Percentiles rank a stretch among this genome's conserved stretches.
Evolutionary conservation across 2,888 invertebrate species (phyloP).

Genomic region (Zootermopsis nevadensis): DNA sequence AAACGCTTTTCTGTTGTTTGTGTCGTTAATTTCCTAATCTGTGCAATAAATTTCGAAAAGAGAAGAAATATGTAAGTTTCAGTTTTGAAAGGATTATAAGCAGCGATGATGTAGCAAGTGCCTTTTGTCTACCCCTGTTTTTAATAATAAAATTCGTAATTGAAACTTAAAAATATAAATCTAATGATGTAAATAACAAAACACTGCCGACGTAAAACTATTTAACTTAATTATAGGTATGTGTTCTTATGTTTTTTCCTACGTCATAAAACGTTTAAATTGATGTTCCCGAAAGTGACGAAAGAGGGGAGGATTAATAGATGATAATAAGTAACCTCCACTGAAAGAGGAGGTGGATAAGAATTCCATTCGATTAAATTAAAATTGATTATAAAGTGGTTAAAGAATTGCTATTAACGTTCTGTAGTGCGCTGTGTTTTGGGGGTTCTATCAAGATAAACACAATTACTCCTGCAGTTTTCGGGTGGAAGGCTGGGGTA

Average conservation of each 20-base stretch:
- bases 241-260: too few relatives aligned
- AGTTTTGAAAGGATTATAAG: not conserved
- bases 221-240: not conserved
- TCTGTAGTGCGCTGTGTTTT: not conserved
- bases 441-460: not conserved
- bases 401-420: constrained; percentile 12
- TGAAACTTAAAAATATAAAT: not conserved
- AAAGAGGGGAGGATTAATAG: constrained; percentile 21
- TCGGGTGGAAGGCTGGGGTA: not conserved
- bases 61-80: not conserved
- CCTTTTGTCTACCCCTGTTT: not conserved
- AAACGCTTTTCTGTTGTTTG: too few relatives aligned
- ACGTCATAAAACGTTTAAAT: not conserved
- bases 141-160: not conserved
- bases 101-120: not conserved
- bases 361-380: constrained; percentile 42
- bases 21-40: too few relatives aligned
- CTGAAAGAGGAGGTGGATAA: not conserved
- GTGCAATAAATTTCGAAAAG: not conserved
- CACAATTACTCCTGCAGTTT: constrained; percentile 16
- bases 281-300: not conserved
- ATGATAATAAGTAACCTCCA: not conserved
- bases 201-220: not conserved
- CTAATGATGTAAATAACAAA: not conserved
- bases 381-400: constrained; percentile 30